phyloP scores from a whole-genome alignment of 1,140 invertebrate genomes.

The Chelonus insularis region DNA sequence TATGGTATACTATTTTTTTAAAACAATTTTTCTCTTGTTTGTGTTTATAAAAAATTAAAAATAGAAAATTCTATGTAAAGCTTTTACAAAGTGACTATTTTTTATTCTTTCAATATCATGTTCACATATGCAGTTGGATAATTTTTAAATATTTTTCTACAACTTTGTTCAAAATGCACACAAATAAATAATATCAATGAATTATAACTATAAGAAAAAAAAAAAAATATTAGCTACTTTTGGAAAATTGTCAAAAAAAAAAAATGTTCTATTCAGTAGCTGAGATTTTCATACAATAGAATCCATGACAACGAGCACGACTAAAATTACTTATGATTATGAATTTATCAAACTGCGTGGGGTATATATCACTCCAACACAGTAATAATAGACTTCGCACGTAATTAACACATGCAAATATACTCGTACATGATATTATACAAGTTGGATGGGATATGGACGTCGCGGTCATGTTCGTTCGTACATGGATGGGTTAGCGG shows the following conservation, averaged over 20 bases:
- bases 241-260: background rate
- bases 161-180: no score
- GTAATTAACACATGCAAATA: conserved; percentile 25
- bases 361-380: background rate
- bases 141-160: no score
- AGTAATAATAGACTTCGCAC: background rate
- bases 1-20: no score
- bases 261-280: no score
- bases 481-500: conserved; percentile 11
- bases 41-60: no score
- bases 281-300: background rate
- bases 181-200: no score
- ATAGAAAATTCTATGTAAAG: no score
- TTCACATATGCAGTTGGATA: background rate
- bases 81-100: no score
- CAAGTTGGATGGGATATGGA: conserved; percentile 19
- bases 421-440: conserved; percentile 16
- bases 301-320: conserved; percentile 17
- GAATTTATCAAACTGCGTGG: conserved; percentile 2
- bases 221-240: background rate
- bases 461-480: conserved; percentile 7
- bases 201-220: conserved; percentile 6
- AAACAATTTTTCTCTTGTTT: no score
- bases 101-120: no score
- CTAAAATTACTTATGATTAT: conserved; percentile 8